Evolutionary conservation across 2,888 invertebrate genomes (phyloP), one percentile per base, ranked within the genome.

Genomic region (Entomobrya multifasciata): DNA sequence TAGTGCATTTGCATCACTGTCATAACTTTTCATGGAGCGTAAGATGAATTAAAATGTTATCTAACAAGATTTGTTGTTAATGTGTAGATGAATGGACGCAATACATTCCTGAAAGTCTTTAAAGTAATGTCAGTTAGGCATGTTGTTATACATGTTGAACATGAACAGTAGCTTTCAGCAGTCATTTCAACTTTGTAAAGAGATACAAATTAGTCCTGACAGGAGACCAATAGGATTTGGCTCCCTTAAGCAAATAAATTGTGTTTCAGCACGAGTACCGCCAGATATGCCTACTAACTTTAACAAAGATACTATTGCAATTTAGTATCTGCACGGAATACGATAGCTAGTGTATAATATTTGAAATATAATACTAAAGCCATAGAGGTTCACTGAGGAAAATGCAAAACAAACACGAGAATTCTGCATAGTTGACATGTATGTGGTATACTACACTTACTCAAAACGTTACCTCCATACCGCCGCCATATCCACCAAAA

Each of bases 131-230:
- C 22, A 70, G 70, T 10, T 70, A 11, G 41, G 41, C 20, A n/a
- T 70, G 47, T 47, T 70, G n/a, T n/a, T n/a, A n/a, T n/a, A n/a
- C n/a, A n/a, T n/a, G n/a, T n/a, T n/a, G n/a, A n/a, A n/a, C n/a
- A n/a, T n/a, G n/a, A n/a, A n/a, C n/a, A 70, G 25, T 10, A 70
- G 47, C 25, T 70, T 70, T 70, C 70, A 70, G 70, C 70, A 70
- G 47, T 47, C 70, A 70, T 25, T 47, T 70, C 30, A 44, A 70
- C 20, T 70, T 49, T 47, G 15, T 20, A 15, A 57, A 57, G 55
- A 47, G 62, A 3, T 15, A 44, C 41, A 67, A 62, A 27, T 17
- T 44, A 6, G 8, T 25, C 47, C 17, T 70, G 70, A 70, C 70
- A 70, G 70, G 8, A 70, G 22, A 70, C 65, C 65, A 65, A n/a